Conservation (phyloP, 2,113 vertebrate species). For the Vicugna pacos region DNA sequence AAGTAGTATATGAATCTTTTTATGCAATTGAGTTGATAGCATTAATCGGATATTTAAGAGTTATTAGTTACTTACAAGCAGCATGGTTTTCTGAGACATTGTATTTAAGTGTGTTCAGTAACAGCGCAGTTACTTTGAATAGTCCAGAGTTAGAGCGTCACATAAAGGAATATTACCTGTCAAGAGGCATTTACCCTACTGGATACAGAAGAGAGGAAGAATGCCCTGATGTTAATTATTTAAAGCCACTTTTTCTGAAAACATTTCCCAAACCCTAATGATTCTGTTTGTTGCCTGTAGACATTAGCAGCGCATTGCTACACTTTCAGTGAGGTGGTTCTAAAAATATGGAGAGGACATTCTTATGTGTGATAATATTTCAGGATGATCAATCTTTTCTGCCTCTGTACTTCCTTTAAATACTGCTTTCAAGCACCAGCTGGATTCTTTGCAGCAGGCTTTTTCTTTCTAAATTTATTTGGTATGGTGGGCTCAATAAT, state of each 20-base stretch:
- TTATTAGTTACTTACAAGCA: background rate
- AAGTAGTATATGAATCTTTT: background rate
- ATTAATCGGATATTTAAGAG: background rate
- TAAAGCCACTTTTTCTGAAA: conserved; percentile 63
- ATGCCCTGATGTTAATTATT: conserved; percentile 65
- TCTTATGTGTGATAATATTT: background rate
- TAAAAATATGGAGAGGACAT: conserved; percentile 29
- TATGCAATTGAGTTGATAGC: background rate
- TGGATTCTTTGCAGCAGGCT: background rate
- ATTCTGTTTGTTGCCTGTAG: background rate
- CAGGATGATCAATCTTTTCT: background rate
- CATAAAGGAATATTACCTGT: conserved; percentile 10
- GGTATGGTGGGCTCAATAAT: background rate
- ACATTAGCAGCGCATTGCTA: background rate
- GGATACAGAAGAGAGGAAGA: background rate
- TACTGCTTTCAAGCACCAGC: background rate
- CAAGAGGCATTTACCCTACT: conserved; percentile 51
- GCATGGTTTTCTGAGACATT: background rate
- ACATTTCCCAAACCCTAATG: conserved; percentile 22
- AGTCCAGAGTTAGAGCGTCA: background rate
- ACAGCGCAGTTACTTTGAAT: background rate
- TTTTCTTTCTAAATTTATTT: background rate
- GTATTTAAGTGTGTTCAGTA: background rate
- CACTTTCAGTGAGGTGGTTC: background rate
- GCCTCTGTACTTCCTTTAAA: background rate